Conservation (phyloP, 2,113 vertebrate species). For the Podilymbus podiceps region DNA sequence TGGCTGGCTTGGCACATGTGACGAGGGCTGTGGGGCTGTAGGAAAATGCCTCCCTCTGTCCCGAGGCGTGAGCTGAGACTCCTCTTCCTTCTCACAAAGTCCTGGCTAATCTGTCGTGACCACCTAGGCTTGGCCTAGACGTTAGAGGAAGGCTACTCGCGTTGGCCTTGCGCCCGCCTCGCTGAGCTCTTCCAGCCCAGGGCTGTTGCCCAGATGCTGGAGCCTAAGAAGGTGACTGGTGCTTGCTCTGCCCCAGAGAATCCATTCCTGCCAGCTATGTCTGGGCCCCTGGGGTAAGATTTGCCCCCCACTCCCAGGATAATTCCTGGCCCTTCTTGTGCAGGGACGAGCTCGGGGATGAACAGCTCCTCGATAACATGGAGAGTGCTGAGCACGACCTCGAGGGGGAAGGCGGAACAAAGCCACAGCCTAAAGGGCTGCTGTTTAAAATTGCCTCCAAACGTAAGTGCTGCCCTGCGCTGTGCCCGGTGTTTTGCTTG, state of each 20-base stretch:
- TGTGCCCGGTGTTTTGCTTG: not conserved
- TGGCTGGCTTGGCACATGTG: not conserved
- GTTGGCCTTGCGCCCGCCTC: not conserved
- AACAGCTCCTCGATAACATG: slow-evolving; percentile 79
- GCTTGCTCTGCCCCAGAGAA: not conserved
- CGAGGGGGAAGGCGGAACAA: slow-evolving; percentile 15
- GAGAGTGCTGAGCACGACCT: slow-evolving; percentile 74
- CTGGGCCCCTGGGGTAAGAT: not conserved
- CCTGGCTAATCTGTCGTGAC: not conserved
- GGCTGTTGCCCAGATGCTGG: not conserved
- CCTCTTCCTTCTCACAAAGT: not conserved
- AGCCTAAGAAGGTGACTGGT: not conserved
- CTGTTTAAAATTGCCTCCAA: slow-evolving; percentile 91
- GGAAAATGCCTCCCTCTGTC: not conserved
- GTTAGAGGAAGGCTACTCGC: not conserved
- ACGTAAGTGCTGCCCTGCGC: slow-evolving; percentile 73
- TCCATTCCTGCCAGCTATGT: not conserved
- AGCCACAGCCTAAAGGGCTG: slow-evolving; percentile 65
- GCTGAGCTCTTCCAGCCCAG: not conserved
- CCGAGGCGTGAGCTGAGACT: not conserved
- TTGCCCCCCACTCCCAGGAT: not conserved
- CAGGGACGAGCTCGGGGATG: slow-evolving; percentile 78
- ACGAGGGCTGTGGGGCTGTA: not conserved
- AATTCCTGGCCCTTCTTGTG: not conserved
- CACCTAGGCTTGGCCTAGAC: not conserved